Base-by-base conservation (phyloP, 2,797 vertebrate species). In the Eleutherodactylus coqui region DNA sequence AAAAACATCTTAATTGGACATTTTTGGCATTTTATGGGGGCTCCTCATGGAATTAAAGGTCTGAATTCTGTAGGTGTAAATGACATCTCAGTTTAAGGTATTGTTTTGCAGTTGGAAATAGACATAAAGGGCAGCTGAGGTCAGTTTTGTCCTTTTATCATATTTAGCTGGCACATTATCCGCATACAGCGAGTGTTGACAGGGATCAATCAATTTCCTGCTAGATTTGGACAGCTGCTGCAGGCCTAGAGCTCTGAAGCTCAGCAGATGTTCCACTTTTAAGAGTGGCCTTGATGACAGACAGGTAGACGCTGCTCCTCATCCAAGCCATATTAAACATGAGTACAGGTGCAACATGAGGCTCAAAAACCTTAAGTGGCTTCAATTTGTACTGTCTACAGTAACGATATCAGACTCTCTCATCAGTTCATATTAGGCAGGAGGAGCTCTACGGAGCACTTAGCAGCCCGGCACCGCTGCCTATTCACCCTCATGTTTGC, bases 181-280 rank as follows among this genome's bases (percentile, higher is more conserved):
- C 90, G 89, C 92, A 93, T 90, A 92, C 92, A 93, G 92, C 90
- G 94, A 95, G 94, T 96, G 95, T 95, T 96, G 95, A 96, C 95
- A 95, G 94, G 93, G 92, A 92, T 94, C 93, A 90, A 92, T 90
- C 92, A 94, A 92, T 94, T 95, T 95, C 93, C 94, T 96, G 93
- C 95, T 92, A 89, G 85, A 94, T 92, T 93, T 93, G 95, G 92
- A 94, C 95, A 96, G 96, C 96, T 98, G 96, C 94, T 93, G 92
- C 73, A 88, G 93, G 92, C 91, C 92, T 94, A 58, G 94, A 94
- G 94, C 94, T 94, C 87, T 43, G 29, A 72, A 89, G 90, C 89
- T 89, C 88, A 92, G 89, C 89, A 94, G 94, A 92, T 93, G 93
- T 95, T 94, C 92, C 95, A 95, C 93, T 81, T 92, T 92, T 93